Conservation (phyloP, 2,888 invertebrate genomes). For the Cepaea hortensis region DNA sequence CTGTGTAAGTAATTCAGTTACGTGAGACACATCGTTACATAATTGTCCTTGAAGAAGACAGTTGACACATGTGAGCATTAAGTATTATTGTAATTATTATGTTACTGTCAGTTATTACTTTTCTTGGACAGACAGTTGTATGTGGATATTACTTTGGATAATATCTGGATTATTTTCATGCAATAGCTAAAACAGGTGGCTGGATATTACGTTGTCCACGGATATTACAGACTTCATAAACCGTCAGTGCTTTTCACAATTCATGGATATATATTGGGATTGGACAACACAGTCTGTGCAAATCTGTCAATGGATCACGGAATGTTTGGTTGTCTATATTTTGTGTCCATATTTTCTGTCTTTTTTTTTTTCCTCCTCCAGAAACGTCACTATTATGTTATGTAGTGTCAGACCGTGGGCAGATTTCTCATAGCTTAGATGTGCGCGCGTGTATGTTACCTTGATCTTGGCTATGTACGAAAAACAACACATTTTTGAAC, state of each 20-base stretch:
- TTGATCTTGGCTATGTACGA: background rate
- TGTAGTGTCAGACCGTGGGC: background rate
- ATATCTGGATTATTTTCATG: background rate
- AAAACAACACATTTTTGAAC: background rate
- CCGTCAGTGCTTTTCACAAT: background rate
- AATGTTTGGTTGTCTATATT: background rate
- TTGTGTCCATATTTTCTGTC: too few relatives aligned
- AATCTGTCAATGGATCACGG: background rate
- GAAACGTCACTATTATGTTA: background rate
- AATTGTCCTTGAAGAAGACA: background rate
- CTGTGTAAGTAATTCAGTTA: background rate
- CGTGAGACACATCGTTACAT: background rate
- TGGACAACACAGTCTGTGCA: background rate
- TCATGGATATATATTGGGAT: background rate
- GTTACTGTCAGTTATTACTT: background rate
- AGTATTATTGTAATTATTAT: background rate
- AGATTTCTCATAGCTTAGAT: background rate
- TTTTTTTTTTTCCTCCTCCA: background rate
- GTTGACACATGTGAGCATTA: background rate
- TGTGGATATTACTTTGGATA: slow-evolving; percentile 6
- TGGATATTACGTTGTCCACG: slow-evolving; percentile 3
- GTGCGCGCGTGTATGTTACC: background rate
- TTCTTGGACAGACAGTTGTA: slow-evolving; percentile 10
- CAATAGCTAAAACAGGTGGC: background rate
- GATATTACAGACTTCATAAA: slow-evolving; percentile 9